phyloP scores from a whole-genome alignment of 2,797 vertebrate species.

The Anas capensis region DNA sequence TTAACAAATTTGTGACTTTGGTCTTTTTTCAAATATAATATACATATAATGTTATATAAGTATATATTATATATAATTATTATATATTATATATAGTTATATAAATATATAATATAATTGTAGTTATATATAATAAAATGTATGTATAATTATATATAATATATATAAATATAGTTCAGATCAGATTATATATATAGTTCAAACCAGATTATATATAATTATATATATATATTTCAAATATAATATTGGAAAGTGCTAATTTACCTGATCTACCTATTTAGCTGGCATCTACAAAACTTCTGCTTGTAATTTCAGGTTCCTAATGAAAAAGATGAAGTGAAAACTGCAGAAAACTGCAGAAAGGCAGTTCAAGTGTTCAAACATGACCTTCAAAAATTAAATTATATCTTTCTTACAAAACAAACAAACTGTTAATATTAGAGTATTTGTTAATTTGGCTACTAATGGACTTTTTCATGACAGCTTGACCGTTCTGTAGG shows the following conservation, averaged over 20 bases:
- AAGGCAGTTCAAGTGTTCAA: background rate
- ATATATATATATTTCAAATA: background rate
- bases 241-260: background rate
- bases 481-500: background rate
- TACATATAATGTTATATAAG: too few species aligned
- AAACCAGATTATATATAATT: too few species aligned
- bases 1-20: background rate
- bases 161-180: too few species aligned
- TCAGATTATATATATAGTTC: too few species aligned
- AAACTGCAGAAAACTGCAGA: background rate
- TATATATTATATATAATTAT: too few species aligned
- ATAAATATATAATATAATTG: too few species aligned
- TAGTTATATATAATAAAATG: too few species aligned
- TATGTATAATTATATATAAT: too few species aligned
- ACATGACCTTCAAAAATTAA: background rate
- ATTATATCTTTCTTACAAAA: background rate
- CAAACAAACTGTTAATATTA: background rate
- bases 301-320: background rate
- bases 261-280: background rate
- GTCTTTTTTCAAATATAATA: background rate
- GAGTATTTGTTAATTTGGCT: background rate
- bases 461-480: background rate
- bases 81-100: too few species aligned
- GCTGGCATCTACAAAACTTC: background rate
- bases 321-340: background rate